Percentiles rank a stretch among this genome's conserved stretches.
These are phyloP conservation scores for Diorhabda sublineata DNA, from an alignment of 1,140 invertebrate species.

Conservation along the genomic window DNA sequence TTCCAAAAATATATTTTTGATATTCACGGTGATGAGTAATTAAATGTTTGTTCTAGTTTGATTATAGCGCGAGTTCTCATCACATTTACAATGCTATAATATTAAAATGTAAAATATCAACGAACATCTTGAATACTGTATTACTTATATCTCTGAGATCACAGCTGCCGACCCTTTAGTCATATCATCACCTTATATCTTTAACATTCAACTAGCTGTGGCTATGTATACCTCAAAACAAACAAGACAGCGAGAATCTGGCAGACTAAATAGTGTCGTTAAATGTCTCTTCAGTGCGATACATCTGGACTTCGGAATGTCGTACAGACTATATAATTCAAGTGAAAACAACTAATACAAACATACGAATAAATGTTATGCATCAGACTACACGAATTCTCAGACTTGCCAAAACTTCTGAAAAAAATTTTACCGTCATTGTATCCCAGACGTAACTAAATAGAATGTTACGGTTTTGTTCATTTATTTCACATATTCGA, in stretches of 20 bases:
- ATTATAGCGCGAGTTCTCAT: no score
- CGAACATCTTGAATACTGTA: no score
- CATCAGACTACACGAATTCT: conserved; percentile 16
- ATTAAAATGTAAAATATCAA: no score
- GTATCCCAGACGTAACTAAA: neutral
- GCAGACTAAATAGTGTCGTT: conserved; percentile 21
- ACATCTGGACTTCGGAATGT: conserved; percentile 24
- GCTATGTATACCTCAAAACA: neutral
- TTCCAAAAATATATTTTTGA: no score
- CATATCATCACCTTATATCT: neutral
- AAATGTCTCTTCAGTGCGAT: conserved; percentile 17
- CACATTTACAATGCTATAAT: no score
- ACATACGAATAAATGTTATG: conserved; percentile 16
- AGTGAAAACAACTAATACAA: conserved; percentile 14
- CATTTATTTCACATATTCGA: neutral
- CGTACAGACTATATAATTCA: conserved; percentile 11
- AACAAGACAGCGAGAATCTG: conserved; percentile 6
- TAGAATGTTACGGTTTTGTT: neutral
- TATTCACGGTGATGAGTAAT: no score
- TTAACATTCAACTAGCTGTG: neutral
- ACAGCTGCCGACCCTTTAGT: neutral
- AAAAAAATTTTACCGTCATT: neutral
- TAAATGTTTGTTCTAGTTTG: no score
- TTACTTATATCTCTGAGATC: neutral
- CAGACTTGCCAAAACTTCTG: conserved; percentile 22